Evolutionary conservation across 2,888 invertebrate genomes (phyloP), one percentile per base, ranked within the genome.

Genomic region (Hermaeophaga mercurialis): DNA sequence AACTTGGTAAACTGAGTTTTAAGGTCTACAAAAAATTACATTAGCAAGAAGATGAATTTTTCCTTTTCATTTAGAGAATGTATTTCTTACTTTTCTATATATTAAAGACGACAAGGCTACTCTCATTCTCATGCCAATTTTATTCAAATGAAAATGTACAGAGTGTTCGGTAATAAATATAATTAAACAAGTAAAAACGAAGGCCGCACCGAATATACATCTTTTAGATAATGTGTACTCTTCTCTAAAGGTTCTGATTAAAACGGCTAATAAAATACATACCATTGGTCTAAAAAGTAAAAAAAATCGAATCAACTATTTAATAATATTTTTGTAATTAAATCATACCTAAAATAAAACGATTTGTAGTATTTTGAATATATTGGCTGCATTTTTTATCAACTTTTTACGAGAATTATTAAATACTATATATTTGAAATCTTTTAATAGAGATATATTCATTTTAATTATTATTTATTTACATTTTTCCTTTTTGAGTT

Each of bases 91-190:
- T 26, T 31, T 39, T 28, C 39, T 50, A 15, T 50, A 50, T 7
- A 62, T 46, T 33, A 63, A 59, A 17, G 59, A 56, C 17, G 62
- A 64, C 18, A 58, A 39, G 11, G 61, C 63, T 9, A 58, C 38
- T 46, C 24, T 47, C 4, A 24, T 36, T 14, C 36, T 34, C 26
- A 47, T 12, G 1, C 24, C 47, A 17, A 31, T 36, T 36, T 22
- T 36, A 6, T 24, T 19, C 17, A 36, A 17, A n/a, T 24, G 36
- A 11, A 24, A 38, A 24, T 36, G 14, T 26, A 17, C 19, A 18
- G 12, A n/a, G 8, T 47, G 19, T 3, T 43, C 43, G 5, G 12
- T 24, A 2, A 11, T 14, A 43, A 43, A 43, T 15, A 24, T 43
- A 6, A 43, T 7, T 3, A 24, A 1, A 1, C 24, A 14, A 24